These are phyloP conservation scores for Leucophenga maculata DNA, from an alignment of 2,888 invertebrate species.

Conservation along the genomic window DNA sequence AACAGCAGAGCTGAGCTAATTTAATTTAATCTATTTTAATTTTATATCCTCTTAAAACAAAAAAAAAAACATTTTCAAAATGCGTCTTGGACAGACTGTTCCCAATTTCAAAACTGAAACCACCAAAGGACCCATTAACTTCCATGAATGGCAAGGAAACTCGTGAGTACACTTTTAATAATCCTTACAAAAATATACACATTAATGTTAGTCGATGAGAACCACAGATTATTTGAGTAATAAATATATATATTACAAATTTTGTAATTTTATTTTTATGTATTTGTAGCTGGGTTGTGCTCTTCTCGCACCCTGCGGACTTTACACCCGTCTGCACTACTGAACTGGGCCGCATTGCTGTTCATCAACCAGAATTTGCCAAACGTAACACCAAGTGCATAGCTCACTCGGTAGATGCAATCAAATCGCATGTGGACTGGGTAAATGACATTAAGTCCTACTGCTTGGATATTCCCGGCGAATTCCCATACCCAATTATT, in stretches of 20 bases:
- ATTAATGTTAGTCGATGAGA: not conserved
- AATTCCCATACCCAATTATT: slow-evolving; percentile 87
- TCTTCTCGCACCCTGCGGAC: slow-evolving; percentile 91
- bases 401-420: slow-evolving; percentile 85
- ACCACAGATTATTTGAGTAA: not conserved
- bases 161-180: slow-evolving; percentile 80
- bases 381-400: slow-evolving; percentile 83
- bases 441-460: slow-evolving; percentile 82
- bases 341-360: slow-evolving; percentile 84
- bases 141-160: slow-evolving; percentile 85
- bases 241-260: no score
- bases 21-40: not conserved
- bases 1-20: not conserved
- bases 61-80: slow-evolving; percentile 57
- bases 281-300: slow-evolving; percentile 82
- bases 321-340: slow-evolving; percentile 94
- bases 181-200: not conserved
- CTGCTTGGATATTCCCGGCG: slow-evolving; percentile 79
- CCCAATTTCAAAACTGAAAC: slow-evolving; percentile 85
- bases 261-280: not conserved
- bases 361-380: slow-evolving; percentile 79
- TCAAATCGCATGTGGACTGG: slow-evolving; percentile 84
- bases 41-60: slow-evolving; percentile 10
- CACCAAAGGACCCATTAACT: slow-evolving; percentile 81
- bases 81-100: slow-evolving; percentile 82